These are phyloP conservation scores for Amiota communis DNA, from an alignment of 2,888 invertebrate genomes.

Conservation along the genomic window DNA sequence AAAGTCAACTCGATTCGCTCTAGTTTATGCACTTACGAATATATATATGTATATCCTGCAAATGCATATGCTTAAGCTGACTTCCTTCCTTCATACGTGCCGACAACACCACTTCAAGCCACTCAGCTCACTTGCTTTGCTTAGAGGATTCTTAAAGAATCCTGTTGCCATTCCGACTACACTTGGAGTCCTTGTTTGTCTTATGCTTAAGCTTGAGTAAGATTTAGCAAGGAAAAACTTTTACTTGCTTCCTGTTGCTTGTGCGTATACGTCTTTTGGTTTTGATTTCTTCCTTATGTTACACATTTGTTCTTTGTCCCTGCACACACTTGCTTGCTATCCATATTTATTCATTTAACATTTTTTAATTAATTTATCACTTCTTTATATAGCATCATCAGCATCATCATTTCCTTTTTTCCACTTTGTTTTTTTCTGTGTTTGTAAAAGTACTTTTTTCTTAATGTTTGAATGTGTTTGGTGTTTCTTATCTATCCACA, in stretches of 20 bases:
- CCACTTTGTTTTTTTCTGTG: background rate
- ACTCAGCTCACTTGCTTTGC: background rate
- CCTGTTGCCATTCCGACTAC: background rate
- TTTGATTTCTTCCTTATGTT: background rate
- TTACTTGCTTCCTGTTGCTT: background rate
- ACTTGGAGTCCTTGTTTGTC: background rate
- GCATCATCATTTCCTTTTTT: background rate
- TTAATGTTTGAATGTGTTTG: background rate
- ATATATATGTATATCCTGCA: background rate
- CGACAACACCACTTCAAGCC: background rate
- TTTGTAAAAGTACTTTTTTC: background rate
- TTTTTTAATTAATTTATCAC: constrained; percentile 23
- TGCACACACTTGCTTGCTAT: too few species aligned
- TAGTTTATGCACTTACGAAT: background rate
- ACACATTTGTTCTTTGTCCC: background rate
- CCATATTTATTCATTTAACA: constrained; percentile 7
- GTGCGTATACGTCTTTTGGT: background rate
- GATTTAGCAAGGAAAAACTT: constrained; percentile 3
- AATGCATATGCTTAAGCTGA: background rate
- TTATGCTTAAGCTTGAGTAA: background rate
- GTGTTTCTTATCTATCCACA: background rate
- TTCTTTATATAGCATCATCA: background rate
- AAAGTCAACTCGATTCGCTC: background rate
- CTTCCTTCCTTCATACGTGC: background rate
- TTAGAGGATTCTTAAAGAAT: background rate